Conservation (phyloP, 2,113 vertebrate species). For the Probosciger aterrimus region DNA sequence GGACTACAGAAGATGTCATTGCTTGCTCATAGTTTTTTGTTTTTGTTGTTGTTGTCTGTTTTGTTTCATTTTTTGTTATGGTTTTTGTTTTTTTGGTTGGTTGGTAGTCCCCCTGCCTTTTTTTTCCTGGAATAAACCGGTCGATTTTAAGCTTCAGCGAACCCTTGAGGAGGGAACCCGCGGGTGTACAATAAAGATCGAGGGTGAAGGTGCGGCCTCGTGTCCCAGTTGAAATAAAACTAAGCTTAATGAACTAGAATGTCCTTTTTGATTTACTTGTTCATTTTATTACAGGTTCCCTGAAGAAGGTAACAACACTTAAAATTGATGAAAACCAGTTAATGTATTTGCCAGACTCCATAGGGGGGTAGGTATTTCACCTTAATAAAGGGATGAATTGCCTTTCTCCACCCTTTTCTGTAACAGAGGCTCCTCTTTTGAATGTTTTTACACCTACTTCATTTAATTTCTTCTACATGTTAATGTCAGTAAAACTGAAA, state of each 20-base stretch:
- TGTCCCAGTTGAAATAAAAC: not conserved
- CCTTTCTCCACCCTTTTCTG: not conserved
- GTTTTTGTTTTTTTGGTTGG: not conserved
- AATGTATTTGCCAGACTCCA: conserved; percentile 91
- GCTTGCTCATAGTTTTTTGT: not conserved
- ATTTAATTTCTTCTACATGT: not conserved
- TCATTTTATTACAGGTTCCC: conserved; percentile 77
- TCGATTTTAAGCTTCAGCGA: not conserved
- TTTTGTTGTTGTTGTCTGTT: not conserved
- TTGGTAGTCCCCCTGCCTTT: not conserved
- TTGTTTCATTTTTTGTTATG: not conserved
- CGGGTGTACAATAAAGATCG: fast-evolving
- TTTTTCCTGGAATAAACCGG: fast-evolving
- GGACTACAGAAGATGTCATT: not conserved
- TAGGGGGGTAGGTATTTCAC: conserved; percentile 88
- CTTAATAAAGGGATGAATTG: not conserved
- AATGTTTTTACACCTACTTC: not conserved
- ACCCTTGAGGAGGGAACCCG: not conserved
- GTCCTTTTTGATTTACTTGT: not conserved
- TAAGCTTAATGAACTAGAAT: not conserved
- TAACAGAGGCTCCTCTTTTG: not conserved
- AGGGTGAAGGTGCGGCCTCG: not conserved
- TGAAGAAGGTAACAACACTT: conserved; percentile 92
- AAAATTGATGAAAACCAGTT: conserved; percentile 99
- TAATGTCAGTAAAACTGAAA: not conserved